phyloP scores from a whole-genome alignment of 2,888 invertebrate genomes.

The Heliconius aoede region DNA sequence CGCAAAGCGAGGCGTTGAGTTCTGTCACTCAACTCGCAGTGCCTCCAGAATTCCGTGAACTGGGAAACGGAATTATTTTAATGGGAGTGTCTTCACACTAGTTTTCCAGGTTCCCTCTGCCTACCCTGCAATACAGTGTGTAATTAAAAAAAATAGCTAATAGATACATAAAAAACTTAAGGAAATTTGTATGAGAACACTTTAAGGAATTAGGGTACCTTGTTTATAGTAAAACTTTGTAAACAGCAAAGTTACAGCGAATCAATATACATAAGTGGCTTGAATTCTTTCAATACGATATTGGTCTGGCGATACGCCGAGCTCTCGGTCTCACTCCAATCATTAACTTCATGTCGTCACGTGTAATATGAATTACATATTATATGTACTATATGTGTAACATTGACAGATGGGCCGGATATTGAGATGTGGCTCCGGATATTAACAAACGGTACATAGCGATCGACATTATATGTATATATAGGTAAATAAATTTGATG shows the following conservation, averaged over 20 bases:
- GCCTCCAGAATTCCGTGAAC: too few relatives aligned
- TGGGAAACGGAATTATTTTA: too few relatives aligned
- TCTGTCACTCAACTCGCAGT: too few relatives aligned
- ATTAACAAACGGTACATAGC: slow-evolving; percentile 56
- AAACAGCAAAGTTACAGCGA: background rate
- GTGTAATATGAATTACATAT: slow-evolving; percentile 36
- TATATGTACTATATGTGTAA: slow-evolving; percentile 31
- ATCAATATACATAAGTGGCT: background rate
- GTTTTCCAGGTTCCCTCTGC: too few relatives aligned
- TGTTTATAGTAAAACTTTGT: background rate
- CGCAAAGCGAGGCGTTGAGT: too few relatives aligned
- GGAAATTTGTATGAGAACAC: too few relatives aligned
- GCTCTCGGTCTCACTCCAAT: slow-evolving; percentile 13
- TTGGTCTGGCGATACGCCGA: background rate
- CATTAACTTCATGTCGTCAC: slow-evolving; percentile 32
- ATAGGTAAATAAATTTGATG: slow-evolving; percentile 9
- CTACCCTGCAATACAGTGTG: too few relatives aligned
- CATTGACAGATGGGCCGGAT: slow-evolving; percentile 67
- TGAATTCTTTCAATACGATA: background rate
- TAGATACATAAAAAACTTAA: too few relatives aligned
- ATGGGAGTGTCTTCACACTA: too few relatives aligned
- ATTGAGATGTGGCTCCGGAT: slow-evolving; percentile 68
- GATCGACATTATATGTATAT: slow-evolving; percentile 36
- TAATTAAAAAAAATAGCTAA: too few relatives aligned
- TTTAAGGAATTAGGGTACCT: too few relatives aligned